A percentile compares a stretch with the other conserved stretches of the same genome.
phyloP scores from a whole-genome alignment of 2,113 vertebrate species.

The Eira barbara region DNA sequence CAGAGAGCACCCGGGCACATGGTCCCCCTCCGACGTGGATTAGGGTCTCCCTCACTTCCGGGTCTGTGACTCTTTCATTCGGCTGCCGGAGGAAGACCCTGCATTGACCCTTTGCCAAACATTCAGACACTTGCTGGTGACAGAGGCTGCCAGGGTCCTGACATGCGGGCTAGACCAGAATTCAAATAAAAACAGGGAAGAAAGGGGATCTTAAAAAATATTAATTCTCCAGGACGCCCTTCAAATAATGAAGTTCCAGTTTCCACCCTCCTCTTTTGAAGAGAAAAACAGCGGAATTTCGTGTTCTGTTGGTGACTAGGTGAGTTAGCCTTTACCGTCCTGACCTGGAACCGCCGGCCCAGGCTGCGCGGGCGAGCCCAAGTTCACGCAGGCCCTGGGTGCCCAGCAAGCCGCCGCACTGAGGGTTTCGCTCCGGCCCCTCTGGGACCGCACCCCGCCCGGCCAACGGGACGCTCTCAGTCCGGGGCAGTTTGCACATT shows the following conservation, averaged over 20 bases:
- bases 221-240: neutral
- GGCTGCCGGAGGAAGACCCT: neutral
- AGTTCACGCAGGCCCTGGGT: constrained; percentile 56
- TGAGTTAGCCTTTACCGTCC: constrained; percentile 55
- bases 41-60: neutral
- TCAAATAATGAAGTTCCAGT: neutral
- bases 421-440: constrained; percentile 43
- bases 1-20: neutral
- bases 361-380: neutral
- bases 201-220: neutral
- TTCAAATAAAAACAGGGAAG: constrained; percentile 32
- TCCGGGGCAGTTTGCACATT: neutral
- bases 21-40: neutral
- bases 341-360: neutral
- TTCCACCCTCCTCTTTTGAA: neutral
- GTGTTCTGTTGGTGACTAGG: constrained; percentile 63
- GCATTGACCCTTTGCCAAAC: neutral
- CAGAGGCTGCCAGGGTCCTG: constrained; percentile 62
- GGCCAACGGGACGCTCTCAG: neutral
- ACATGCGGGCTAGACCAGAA: constrained; percentile 42
- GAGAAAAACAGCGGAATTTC: neutral
- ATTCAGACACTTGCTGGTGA: constrained; percentile 13
- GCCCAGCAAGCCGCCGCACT: neutral
- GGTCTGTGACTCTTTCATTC: neutral
- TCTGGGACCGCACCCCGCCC: constrained; percentile 14